Evolutionary conservation across 2,888 invertebrate species (phyloP).

Genomic region (Zaprionus bogoriensis): DNA sequence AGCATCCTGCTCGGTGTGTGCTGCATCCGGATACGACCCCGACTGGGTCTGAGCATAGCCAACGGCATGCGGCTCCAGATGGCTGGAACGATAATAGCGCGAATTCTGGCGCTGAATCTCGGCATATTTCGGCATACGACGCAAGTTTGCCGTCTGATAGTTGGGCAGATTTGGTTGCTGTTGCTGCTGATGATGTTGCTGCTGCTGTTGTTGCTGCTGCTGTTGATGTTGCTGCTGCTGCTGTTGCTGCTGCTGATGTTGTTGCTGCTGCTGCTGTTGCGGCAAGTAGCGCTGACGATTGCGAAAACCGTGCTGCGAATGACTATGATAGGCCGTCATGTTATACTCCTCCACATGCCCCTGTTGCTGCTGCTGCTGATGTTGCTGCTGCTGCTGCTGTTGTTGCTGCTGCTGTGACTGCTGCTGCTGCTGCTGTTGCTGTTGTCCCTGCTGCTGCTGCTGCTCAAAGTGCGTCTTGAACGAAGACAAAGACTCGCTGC

Average conservation of each 20-base stretch:
- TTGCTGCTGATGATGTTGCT: conserved; percentile 45
- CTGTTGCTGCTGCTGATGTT: conserved; percentile 10
- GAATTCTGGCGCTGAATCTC: conserved; percentile 48
- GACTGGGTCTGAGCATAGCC: not conserved
- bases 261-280: not conserved
- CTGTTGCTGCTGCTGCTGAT: conserved; percentile 1
- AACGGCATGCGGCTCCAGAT: conserved; percentile 45
- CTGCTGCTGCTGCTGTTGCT: not conserved
- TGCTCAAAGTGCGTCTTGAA: conserved; percentile 48
- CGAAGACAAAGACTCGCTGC: conserved; percentile 52
- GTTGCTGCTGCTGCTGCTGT: conserved; percentile 7
- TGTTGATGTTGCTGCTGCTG: not conserved
- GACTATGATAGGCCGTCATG: conserved; percentile 20
- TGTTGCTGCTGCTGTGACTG: not conserved
- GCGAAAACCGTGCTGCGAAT: conserved; percentile 58
- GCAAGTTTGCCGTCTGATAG: conserved; percentile 16
- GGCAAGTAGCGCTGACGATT: conserved; percentile 57
- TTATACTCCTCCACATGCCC: not conserved
- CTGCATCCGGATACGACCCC: conserved; percentile 12
- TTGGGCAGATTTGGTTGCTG: not conserved
- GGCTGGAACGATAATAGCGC: conserved; percentile 54
- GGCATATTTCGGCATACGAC: conserved; percentile 25
- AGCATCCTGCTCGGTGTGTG: conserved; percentile 10
- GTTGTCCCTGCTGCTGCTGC: conserved; percentile 3
- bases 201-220: conserved; percentile 1